These are phyloP conservation scores for Tragopan temminckii DNA, from an alignment of 2,797 vertebrate genomes.

Conservation along the genomic window DNA sequence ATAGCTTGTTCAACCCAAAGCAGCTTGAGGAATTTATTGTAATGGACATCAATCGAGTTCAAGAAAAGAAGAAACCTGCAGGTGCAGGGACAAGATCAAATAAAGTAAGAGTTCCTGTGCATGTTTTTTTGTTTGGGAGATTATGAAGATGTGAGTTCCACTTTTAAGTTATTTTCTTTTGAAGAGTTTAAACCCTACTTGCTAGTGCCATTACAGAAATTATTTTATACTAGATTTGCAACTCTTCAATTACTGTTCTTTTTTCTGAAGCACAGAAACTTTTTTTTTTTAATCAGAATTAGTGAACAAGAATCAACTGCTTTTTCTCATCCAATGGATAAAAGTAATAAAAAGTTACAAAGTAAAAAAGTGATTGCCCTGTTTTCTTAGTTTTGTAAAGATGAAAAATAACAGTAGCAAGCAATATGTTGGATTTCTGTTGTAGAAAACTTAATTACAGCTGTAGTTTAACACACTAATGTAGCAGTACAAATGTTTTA, in stretches of 20 bases:
- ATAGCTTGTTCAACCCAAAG: conserved; percentile 90
- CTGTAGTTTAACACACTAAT: not conserved
- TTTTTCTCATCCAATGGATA: not conserved
- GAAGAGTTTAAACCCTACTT: not conserved
- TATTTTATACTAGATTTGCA: not conserved
- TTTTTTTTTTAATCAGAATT: not conserved
- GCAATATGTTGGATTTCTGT: rapidly evolving
- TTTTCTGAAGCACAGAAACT: not conserved
- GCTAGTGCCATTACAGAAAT: rapidly evolving
- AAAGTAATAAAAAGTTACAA: not conserved
- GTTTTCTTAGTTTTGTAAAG: not conserved
- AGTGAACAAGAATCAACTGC: not conserved
- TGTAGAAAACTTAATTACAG: not conserved
- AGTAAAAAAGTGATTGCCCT: not conserved
- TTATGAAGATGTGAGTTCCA: not conserved
- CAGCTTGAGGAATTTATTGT: conserved; percentile 96
- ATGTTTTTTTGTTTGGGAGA: not conserved
- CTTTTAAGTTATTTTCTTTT: not conserved
- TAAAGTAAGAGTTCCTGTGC: conserved; percentile 82
- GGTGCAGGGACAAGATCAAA: conserved; percentile 92
- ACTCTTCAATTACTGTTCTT: not conserved
- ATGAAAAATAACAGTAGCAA: not conserved
- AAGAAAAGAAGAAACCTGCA: conserved; percentile 86
- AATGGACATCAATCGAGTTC: conserved; percentile 90
- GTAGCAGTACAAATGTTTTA: not conserved